Evolutionary conservation across 2,888 invertebrate species (phyloP).

Genomic region (Hemicrepidius hirtus): DNA sequence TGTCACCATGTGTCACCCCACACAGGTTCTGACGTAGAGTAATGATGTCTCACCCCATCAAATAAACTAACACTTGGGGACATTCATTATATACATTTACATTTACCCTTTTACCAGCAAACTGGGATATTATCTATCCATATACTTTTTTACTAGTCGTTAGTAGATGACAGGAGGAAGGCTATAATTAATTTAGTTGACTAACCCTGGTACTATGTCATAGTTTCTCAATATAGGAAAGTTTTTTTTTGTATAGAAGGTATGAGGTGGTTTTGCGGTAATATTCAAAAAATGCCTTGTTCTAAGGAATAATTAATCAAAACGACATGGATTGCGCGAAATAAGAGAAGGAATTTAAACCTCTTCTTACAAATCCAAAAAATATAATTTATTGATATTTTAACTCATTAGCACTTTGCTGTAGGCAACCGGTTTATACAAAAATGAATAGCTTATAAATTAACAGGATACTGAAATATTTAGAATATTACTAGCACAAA

Average conservation of each 20-base stretch:
- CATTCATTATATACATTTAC: constrained; percentile 45
- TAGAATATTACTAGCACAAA: neutral
- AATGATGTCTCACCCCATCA: constrained; percentile 51
- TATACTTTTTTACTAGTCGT: constrained; percentile 41
- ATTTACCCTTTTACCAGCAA: constrained; percentile 43
- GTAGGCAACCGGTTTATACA: constrained; percentile 17
- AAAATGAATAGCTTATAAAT: constrained; percentile 3
- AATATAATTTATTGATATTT: constrained; percentile 21
- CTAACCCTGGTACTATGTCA: constrained; percentile 19
- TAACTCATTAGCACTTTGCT: constrained; percentile 14
- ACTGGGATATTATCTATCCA: constrained; percentile 42
- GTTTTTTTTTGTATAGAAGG: constrained; percentile 14
- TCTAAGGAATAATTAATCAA: constrained; percentile 11
- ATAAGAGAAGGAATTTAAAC: neutral
- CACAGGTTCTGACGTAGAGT: constrained; percentile 44
- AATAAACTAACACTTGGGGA: constrained; percentile 47
- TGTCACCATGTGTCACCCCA: constrained; percentile 51
- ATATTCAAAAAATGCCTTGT: constrained; percentile 27
- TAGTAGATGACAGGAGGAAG: constrained; percentile 39
- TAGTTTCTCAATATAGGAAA: constrained; percentile 8
- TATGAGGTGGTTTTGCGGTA: constrained; percentile 33
- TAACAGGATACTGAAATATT: neutral
- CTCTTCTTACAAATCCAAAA: neutral
- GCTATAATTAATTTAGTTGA: constrained; percentile 39
- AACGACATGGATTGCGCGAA: neutral